Evolutionary conservation across 1,140 invertebrate species (phyloP), one percentile per base, ranked within the genome.

Genomic region (Hyles euphorbiae): DNA sequence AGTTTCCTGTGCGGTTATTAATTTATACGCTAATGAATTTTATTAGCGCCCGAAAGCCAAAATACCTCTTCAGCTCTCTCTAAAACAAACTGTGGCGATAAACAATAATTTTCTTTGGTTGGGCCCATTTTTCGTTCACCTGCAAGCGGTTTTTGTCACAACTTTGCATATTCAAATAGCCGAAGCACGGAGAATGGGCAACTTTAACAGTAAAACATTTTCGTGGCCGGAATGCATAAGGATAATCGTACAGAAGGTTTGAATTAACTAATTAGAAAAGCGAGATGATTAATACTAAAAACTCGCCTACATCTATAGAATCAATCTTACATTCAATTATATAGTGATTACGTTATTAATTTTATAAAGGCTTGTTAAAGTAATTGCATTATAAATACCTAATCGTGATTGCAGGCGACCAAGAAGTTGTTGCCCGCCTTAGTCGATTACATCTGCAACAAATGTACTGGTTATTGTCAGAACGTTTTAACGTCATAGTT

Each of bases 131-230:
- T 40, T 40, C 36, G 36, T 40, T 40, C 36, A 61, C 59, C 53
- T 61, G 48, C 22, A 48, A 60, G 36, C 47, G 11, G 54, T 63
- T 64, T 61, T 65, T 63, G 62, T 65, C 51, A 62, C 56, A 53
- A 51, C 47, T 63, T 53, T 63, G 58, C 59, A 65, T 60, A 60
- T 63, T 63, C 63, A 62, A 65, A 69, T 54, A 60, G 48, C 0
- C 8, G 51, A 44, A 49, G 51, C 47, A 34, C 51, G 5, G 22
- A 44, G 53, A 49, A 54, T 63, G 62, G 45, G 49, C 44, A 69
- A 69, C 67, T 66, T 65, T 60, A 48, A n/a, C 56, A 47, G 56
- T 70, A 66, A 63, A 66, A 66, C 67, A 63, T 69, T 65, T 63
- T 57, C 34, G 45, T 55, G 47, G 51, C 48, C 34, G 45, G 3